A percentile compares a stretch with the other conserved stretches of the same genome.
These are phyloP conservation scores for Coremacera marginata DNA, from an alignment of 2,888 invertebrate species.

Conservation along the genomic window DNA sequence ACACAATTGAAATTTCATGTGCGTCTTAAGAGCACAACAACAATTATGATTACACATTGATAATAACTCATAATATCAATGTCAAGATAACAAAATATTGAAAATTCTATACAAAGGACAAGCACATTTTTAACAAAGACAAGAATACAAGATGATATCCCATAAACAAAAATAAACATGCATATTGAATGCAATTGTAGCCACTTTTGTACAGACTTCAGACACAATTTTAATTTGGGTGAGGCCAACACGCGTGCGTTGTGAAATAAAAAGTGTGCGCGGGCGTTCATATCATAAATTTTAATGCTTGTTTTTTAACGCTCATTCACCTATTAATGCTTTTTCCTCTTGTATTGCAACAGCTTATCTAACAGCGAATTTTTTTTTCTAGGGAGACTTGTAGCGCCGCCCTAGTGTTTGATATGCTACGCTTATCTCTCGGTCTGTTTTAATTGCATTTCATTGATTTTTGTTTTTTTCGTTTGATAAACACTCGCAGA, in stretches of 20 bases:
- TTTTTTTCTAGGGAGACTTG: background rate
- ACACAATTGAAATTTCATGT: constrained; percentile 64
- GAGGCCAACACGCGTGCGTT: constrained; percentile 17
- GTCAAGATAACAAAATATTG: background rate
- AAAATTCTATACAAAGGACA: background rate
- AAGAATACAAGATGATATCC: background rate
- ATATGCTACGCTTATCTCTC: background rate
- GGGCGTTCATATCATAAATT: background rate
- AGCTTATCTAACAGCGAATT: background rate
- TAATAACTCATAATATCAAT: constrained; percentile 60
- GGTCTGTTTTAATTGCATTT: constrained; percentile 13
- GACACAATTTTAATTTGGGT: constrained; percentile 11
- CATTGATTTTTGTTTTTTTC: background rate
- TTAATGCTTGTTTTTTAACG: background rate
- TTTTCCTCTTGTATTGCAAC: background rate
- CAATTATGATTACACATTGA: constrained; percentile 61
- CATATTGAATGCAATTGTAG: background rate
- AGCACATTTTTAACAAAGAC: constrained; percentile 5
- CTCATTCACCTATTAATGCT: background rate
- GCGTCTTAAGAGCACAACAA: constrained; percentile 48
- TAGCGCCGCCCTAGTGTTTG: background rate
- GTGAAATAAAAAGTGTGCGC: background rate
- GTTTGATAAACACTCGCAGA: background rate
- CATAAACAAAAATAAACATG: background rate
- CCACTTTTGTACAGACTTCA: background rate